Conservation (phyloP, 2,888 invertebrate genomes). For the Choreutis nemorana region DNA sequence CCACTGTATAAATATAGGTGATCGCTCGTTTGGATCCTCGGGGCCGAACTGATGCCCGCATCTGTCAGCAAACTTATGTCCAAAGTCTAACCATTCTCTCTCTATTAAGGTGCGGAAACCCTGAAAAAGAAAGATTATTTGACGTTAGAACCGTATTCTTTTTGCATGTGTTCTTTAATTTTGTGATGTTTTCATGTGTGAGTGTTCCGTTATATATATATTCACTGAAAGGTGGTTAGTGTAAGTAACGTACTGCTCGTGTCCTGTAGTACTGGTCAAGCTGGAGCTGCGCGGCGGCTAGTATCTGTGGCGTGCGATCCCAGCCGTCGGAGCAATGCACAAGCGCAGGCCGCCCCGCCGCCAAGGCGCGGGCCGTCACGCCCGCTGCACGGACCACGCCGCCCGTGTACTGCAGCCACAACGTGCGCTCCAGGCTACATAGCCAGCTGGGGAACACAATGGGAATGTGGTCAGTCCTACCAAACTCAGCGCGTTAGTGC, state of each 20-base stretch:
- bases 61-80: conserved; percentile 97
- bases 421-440: conserved; percentile 85
- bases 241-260: neutral
- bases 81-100: conserved; percentile 97
- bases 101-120: conserved; percentile 94
- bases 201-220: no score
- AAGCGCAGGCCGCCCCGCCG: conserved; percentile 87
- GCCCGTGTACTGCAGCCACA: conserved; percentile 92
- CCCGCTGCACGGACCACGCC: conserved; percentile 83
- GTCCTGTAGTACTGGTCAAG: conserved; percentile 96
- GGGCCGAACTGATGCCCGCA: conserved; percentile 84
- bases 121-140: conserved; percentile 49
- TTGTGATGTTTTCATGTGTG: no score
- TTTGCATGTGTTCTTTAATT: no score
- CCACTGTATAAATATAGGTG: conserved; percentile 98
- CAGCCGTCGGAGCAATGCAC: conserved; percentile 99
- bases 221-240: no score
- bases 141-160: no score
- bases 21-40: conserved; percentile 93
- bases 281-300: conserved; percentile 89
- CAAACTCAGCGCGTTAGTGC: no score
- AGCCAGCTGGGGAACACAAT: conserved; percentile 94
- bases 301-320: conserved; percentile 98
- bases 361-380: conserved; percentile 81
- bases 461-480: no score